Evolutionary conservation across 2,797 vertebrate species (phyloP).

Genomic region (Varecia variegata): DNA sequence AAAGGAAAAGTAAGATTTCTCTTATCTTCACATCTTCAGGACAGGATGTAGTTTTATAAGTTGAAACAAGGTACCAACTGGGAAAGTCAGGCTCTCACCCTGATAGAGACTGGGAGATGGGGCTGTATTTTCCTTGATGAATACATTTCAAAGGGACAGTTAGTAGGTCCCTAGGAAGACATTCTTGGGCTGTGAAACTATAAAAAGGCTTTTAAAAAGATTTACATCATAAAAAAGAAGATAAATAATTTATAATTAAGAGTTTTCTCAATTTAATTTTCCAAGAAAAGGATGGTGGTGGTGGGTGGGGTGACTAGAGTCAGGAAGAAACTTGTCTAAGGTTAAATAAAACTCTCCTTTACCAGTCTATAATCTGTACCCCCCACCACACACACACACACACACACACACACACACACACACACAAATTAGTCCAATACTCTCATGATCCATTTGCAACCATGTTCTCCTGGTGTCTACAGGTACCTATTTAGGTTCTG

Average conservation of each 20-base stretch:
- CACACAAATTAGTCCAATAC: not conserved
- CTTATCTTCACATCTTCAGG: not conserved
- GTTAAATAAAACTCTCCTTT: not conserved
- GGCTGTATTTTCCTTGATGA: not conserved
- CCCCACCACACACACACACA: not conserved
- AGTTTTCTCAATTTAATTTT: not conserved
- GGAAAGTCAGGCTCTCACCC: not conserved
- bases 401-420: too few relatives aligned
- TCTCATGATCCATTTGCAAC: not conserved
- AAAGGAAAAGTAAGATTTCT: not conserved
- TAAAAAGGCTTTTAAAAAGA: not conserved
- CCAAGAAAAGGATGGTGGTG: not conserved
- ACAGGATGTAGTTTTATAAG: not conserved
- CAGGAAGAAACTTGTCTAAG: not conserved
- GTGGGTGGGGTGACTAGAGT: not conserved
- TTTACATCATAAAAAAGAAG: not conserved
- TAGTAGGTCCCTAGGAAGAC: not conserved
- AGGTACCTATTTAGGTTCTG: not conserved
- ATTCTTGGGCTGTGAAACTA: not conserved
- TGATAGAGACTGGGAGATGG: not conserved
- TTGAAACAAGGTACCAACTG: not conserved
- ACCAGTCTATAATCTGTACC: not conserved
- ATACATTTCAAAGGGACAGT: not conserved
- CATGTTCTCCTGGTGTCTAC: rapidly evolving
- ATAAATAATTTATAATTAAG: not conserved